Conservation (phyloP, 2,113 vertebrate species). For the Cheirogaleus medius region DNA sequence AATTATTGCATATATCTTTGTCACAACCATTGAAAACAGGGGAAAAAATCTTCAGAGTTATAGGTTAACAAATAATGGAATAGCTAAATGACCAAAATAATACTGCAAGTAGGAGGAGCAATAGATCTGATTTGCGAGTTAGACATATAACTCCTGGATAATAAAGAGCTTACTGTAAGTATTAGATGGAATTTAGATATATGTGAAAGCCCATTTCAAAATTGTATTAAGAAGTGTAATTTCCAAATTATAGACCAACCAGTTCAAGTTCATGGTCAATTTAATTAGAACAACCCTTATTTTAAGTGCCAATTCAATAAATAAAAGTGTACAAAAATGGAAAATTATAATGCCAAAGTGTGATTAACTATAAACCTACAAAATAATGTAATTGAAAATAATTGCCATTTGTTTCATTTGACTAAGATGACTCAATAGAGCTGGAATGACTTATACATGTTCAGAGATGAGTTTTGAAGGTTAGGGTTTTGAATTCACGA, state of each 20-base stretch:
- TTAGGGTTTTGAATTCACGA: background rate
- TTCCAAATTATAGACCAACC: background rate
- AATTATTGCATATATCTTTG: background rate
- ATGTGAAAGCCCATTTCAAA: background rate
- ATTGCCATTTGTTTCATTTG: background rate
- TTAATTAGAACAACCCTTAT: background rate
- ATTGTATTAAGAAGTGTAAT: background rate
- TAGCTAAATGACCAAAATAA: background rate
- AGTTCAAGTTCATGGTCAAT: background rate
- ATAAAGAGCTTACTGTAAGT: background rate
- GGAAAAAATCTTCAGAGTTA: background rate
- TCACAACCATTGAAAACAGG: background rate
- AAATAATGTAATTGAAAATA: slow-evolving; percentile 5
- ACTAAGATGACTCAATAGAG: background rate
- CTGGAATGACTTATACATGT: background rate
- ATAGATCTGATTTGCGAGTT: background rate
- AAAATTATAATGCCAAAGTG: background rate
- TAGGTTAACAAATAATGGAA: background rate
- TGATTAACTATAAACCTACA: background rate
- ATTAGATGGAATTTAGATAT: background rate
- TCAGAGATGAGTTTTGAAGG: background rate
- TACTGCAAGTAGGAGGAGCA: background rate
- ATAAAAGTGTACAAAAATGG: background rate
- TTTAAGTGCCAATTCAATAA: slow-evolving; percentile 8
- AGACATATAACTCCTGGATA: background rate